Evolutionary conservation across 2,797 vertebrate genomes (phyloP).

Genomic region (Huso huso): DNA sequence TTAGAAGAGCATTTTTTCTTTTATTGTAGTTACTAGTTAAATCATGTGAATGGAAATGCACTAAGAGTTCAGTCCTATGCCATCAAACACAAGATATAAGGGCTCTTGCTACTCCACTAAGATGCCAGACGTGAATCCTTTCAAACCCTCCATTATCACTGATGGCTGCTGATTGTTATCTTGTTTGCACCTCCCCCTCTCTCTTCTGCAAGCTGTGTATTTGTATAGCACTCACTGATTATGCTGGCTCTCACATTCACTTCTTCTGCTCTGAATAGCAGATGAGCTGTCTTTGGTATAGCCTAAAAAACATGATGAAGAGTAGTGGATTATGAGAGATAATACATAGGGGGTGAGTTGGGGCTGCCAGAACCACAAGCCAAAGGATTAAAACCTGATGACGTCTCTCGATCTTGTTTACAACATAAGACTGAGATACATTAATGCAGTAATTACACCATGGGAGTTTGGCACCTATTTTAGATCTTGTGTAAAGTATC

Average conservation of each 20-base stretch:
- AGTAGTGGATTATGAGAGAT: constrained; percentile 39
- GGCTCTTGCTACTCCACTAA: constrained; percentile 35
- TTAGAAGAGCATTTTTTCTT: neutral
- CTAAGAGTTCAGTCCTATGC: constrained; percentile 35
- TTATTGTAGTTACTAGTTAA: constrained; percentile 34
- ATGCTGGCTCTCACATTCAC: constrained; percentile 62
- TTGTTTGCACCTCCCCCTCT: constrained; percentile 64
- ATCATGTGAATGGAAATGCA: constrained; percentile 47
- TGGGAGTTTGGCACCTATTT: no score
- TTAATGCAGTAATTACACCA: no score
- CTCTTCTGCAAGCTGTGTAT: constrained; percentile 59
- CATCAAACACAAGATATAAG: constrained; percentile 37
- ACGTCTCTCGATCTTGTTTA: no score
- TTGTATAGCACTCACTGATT: constrained; percentile 72
- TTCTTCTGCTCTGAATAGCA: constrained; percentile 47
- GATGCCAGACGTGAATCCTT: constrained; percentile 34
- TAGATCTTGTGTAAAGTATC: no score
- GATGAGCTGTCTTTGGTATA: constrained; percentile 25
- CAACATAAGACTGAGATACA: no score
- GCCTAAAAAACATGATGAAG: constrained; percentile 29
- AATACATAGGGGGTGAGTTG: constrained; percentile 65
- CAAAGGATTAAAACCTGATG: no score
- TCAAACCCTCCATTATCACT: constrained; percentile 55
- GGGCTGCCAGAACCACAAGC: constrained; percentile 27
- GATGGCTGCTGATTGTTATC: constrained; percentile 76